These are phyloP conservation scores for Holothuria scabra DNA, from an alignment of 53 echinoderm and acorn worm genomes.

Conservation along the genomic window DNA sequence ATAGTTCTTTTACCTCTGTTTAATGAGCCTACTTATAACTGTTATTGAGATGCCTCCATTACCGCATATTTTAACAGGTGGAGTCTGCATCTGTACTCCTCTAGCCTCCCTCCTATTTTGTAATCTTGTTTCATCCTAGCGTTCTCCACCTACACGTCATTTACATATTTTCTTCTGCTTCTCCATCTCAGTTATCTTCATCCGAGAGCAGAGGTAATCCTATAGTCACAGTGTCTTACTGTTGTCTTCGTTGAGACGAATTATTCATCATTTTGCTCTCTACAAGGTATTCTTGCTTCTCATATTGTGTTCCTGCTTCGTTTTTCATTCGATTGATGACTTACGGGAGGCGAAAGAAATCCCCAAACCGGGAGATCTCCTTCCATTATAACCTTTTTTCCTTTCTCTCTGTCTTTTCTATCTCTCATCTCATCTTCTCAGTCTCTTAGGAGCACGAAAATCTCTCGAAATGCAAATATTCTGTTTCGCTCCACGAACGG, in stretches of 20 bases:
- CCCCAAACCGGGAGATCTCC: conserved; percentile 31
- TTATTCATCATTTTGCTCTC: conserved; percentile 41
- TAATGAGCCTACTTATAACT: too few relatives aligned
- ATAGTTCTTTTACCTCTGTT: too few relatives aligned
- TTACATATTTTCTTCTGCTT: conserved; percentile 25
- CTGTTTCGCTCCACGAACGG: conserved; percentile 35
- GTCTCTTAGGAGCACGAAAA: conserved; percentile 40
- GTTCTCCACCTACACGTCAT: not conserved
- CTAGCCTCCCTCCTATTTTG: too few relatives aligned
- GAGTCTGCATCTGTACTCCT: too few relatives aligned
- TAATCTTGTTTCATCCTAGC: too few relatives aligned
- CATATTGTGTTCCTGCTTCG: conserved; percentile 21
- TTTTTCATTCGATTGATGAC: conserved; percentile 41
- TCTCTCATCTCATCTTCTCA: not conserved
- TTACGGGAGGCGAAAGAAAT: conserved; percentile 38
- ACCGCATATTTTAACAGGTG: too few relatives aligned
- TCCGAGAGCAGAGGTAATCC: conserved; percentile 8
- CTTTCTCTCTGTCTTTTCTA: not conserved
- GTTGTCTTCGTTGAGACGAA: not conserved
- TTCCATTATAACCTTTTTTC: conserved; percentile 8
- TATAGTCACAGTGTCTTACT: too few relatives aligned
- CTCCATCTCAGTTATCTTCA: not conserved
- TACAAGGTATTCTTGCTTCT: conserved; percentile 6
- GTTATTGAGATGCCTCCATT: too few relatives aligned
- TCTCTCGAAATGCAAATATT: conserved; percentile 42